Conservation (phyloP, 2,113 vertebrate genomes). For the Delphinapterus leucas region DNA sequence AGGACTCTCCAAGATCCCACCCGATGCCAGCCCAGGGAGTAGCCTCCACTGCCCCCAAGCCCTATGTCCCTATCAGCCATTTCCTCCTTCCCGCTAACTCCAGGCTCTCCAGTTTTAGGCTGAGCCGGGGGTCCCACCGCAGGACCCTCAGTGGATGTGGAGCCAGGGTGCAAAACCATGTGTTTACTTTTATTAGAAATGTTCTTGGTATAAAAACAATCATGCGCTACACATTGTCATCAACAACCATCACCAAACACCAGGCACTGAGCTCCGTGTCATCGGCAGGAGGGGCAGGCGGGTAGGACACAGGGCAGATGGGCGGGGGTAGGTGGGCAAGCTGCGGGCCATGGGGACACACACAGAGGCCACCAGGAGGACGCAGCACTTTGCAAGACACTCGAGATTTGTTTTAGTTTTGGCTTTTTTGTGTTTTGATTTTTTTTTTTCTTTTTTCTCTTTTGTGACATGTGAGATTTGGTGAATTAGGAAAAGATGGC, state of each 20-base stretch:
- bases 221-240: constrained; percentile 95
- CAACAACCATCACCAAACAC: constrained; percentile 92
- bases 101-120: not conserved
- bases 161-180: constrained; percentile 91
- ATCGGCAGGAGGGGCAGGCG: constrained; percentile 63
- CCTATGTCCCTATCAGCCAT: not conserved
- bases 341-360: constrained; percentile 91
- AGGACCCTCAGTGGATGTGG: not conserved
- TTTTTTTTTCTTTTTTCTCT: constrained; percentile 71
- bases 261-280: constrained; percentile 94
- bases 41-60: not conserved
- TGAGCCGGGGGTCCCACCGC: not conserved
- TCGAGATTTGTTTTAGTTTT: constrained; percentile 82
- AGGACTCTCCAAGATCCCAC: not conserved
- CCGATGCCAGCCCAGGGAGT: not conserved
- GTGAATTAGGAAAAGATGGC: constrained; percentile 35
- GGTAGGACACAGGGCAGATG: constrained; percentile 91
- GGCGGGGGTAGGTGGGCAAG: constrained; percentile 65
- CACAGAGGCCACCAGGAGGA: constrained; percentile 93
- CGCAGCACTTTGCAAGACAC: constrained; percentile 92
- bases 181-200: constrained; percentile 96
- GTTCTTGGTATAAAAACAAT: constrained; percentile 96
- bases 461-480: constrained; percentile 84
- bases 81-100: not conserved
- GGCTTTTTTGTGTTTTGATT: constrained; percentile 70